These are phyloP conservation scores for Sarcophaga subvicina DNA, from an alignment of 2,888 invertebrate species.

Conservation along the genomic window DNA sequence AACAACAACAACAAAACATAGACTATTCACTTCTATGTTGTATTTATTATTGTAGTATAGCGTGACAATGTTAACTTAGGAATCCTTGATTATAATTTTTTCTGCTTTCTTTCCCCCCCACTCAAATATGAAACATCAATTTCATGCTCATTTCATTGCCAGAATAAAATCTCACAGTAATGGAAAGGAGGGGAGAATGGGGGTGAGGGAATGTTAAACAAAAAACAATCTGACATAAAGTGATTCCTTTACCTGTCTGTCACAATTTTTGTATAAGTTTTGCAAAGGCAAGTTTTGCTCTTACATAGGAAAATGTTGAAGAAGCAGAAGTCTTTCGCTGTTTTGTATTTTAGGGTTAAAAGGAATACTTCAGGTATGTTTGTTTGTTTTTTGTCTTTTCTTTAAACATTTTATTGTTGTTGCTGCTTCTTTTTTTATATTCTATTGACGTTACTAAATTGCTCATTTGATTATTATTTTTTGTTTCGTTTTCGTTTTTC, in stretches of 20 bases:
- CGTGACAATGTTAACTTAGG: constrained; percentile 47
- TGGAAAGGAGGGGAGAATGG: neutral
- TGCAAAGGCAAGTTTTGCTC: too few relatives aligned
- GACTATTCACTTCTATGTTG: too few relatives aligned
- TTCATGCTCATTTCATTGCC: constrained; percentile 39
- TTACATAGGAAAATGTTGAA: neutral
- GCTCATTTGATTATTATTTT: constrained; percentile 18
- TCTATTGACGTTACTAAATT: neutral
- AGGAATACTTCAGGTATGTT: neutral
- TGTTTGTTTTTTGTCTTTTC: neutral
- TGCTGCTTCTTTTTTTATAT: neutral
- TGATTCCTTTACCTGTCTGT: constrained; percentile 2
- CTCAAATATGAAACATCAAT: neutral
- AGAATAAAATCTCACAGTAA: neutral
- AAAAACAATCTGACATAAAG: neutral
- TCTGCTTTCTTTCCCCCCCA: neutral
- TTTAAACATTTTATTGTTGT: neutral
- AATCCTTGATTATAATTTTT: constrained; percentile 32
- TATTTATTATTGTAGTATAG: constrained; percentile 13
- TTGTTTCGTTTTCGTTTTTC: neutral
- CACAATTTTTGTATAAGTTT: constrained; percentile 11
- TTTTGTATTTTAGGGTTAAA: neutral
- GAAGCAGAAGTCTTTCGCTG: neutral
- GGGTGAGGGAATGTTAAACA: neutral
- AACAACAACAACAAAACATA: too few relatives aligned